Evolutionary conservation across 2,888 invertebrate species (phyloP).

Genomic region (Ceraclea dissimilis): DNA sequence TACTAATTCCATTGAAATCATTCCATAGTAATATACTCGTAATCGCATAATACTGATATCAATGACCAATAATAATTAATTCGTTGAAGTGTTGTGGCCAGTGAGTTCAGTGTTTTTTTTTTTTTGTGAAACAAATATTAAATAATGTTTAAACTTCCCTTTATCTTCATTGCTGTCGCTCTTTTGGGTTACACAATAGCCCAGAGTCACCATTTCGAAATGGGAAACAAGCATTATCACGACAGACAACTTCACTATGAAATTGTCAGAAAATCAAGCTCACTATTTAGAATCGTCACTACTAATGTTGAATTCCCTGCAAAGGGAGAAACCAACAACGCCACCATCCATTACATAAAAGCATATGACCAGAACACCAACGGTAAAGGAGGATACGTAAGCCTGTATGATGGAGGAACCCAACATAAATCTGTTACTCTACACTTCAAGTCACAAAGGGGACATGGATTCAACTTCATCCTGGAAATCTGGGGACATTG

Average conservation of each 20-base stretch:
- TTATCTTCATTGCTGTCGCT: slow-evolving; percentile 21
- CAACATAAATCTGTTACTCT: slow-evolving; percentile 32
- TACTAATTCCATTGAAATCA: too few species aligned
- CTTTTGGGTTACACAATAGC: slow-evolving; percentile 15
- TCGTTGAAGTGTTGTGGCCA: too few species aligned
- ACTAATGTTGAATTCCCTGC: slow-evolving; percentile 28
- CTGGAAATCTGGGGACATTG: slow-evolving; percentile 35
- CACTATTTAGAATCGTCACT: slow-evolving; percentile 29
- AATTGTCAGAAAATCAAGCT: slow-evolving; percentile 28
- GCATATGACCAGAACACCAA: slow-evolving; percentile 37
- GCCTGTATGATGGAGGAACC: slow-evolving; percentile 36
- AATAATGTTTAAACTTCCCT: slow-evolving; percentile 4
- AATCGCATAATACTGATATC: too few species aligned
- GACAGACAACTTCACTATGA: slow-evolving; percentile 27
- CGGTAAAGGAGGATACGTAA: slow-evolving; percentile 39
- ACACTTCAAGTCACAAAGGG: slow-evolving; percentile 38
- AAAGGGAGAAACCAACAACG: slow-evolving; percentile 19
- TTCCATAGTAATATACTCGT: too few species aligned
- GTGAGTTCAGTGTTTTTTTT: too few species aligned
- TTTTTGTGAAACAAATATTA: too few species aligned
- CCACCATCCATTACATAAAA: slow-evolving; percentile 34
- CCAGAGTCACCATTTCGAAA: slow-evolving; percentile 27
- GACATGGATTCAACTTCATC: slow-evolving; percentile 38
- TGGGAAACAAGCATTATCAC: slow-evolving; percentile 25
- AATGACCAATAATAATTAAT: too few species aligned